These are phyloP conservation scores for Bungarus multicinctus DNA, from an alignment of 2,113 vertebrate species.

Conservation along the genomic window DNA sequence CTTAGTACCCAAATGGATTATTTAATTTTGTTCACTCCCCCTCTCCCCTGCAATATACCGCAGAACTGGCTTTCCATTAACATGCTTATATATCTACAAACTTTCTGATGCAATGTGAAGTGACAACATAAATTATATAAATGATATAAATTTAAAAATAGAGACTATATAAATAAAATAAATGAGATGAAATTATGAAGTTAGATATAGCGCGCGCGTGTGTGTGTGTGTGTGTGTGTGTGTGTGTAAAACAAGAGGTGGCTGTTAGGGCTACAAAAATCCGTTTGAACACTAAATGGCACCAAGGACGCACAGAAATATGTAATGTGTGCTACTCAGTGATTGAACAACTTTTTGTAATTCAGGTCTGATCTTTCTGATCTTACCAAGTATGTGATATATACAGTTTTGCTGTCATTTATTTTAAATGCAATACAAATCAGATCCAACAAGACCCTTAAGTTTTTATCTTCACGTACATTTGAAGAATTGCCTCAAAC, in stretches of 20 bases:
- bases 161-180: too few species aligned
- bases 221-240: too few species aligned
- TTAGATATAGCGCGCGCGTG: too few species aligned
- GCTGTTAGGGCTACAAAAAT: not conserved
- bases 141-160: not conserved
- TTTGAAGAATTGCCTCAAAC: not conserved
- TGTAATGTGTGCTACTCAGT: not conserved
- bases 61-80: not conserved
- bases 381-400: not conserved
- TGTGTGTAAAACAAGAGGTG: not conserved
- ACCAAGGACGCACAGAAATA: not conserved
- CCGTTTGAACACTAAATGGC: not conserved
- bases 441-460: not conserved
- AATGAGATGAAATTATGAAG: not conserved
- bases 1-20: not conserved
- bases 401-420: not conserved
- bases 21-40: not conserved
- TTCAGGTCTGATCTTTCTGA: not conserved
- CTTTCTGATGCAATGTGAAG: not conserved
- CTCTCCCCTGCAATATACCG: not conserved
- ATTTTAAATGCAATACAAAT: not conserved
- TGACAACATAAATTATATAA: not conserved
- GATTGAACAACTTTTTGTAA: not conserved
- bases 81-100: not conserved
- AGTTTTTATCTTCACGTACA: not conserved